A percentile compares a stretch with the other conserved stretches of the same genome.
Conservation (phyloP, 2,113 vertebrate genomes). For the Xiphophorus couchianus region DNA sequence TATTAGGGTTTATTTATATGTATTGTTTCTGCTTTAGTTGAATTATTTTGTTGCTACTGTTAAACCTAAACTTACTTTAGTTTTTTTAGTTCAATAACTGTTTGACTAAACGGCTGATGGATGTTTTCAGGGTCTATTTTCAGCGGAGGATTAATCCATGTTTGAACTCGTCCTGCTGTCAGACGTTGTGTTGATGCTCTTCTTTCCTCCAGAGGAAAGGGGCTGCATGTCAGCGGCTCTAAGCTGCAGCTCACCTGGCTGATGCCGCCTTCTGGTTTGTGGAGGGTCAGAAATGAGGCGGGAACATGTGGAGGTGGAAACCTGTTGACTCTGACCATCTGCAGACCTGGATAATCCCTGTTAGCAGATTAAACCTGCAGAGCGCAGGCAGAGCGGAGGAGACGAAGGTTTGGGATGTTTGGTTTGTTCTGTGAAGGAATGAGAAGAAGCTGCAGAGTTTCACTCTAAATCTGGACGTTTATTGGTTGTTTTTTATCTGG, state of each 20-base stretch:
- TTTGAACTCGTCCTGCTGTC: not conserved
- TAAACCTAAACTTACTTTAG: not conserved
- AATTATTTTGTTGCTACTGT: not conserved
- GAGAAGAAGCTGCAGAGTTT: not conserved
- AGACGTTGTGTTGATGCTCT: not conserved
- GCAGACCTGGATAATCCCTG: conserved; percentile 72
- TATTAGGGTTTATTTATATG: too few relatives aligned
- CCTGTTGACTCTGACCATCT: conserved; percentile 67
- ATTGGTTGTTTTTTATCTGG: not conserved
- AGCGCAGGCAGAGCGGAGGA: not conserved
- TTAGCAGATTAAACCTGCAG: conserved; percentile 64
- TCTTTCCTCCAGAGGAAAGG: not conserved
- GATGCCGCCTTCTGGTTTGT: conserved; percentile 16
- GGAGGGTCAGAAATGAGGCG: conserved; percentile 19
- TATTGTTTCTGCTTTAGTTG: too few relatives aligned
- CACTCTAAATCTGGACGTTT: not conserved
- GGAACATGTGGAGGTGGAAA: conserved; percentile 46
- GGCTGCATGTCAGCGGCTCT: not conserved
- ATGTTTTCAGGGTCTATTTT: conserved; percentile 1
- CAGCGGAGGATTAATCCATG: conserved; percentile 5
- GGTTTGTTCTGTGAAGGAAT: conserved; percentile 4
- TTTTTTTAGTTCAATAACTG: not conserved
- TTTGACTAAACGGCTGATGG: not conserved
- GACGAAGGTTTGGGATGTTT: not conserved
- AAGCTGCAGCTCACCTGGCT: conserved; percentile 4